Base-by-base conservation (phyloP, 2,888 invertebrate genomes). In the Stenodera caucasica region DNA sequence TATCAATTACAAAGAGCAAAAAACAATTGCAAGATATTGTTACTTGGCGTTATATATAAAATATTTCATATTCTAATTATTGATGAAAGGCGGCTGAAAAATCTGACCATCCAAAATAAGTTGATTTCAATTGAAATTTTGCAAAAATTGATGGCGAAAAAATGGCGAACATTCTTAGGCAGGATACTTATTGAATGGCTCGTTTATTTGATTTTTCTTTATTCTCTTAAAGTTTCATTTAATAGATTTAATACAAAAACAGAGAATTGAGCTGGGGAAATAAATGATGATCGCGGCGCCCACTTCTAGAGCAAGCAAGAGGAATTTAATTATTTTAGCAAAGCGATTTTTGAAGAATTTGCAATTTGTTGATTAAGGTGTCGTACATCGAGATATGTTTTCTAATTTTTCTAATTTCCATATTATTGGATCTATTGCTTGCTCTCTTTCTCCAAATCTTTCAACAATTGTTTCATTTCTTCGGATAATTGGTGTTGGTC, bases 401-500 rank as follows among this genome's bases (percentile, higher is more conserved):
- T 53, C 51, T 33, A n/a, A 30, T 15, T 51, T 54, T 54, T 53
- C 26, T 26, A 5, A 12, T 45, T 21, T 45, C 3, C 21, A 21
- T 21, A 5, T 21, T 21, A 1, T 4, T 45, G 23, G 2, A 56
- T 70, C 79, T 80, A 80, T 71, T 80, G 78, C 71, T 80, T 78
- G 67, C 72, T 76, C 64, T 78, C 77, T 64, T 76, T 74, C 68
- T 81, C 81, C 68, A 81, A 73, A 64, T 80, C 79, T 68, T 77
- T 75, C 2, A 81, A 74, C 12, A 81, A 73, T 56, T 77, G 74
- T 61, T 75, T 79, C 81, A 81, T 81, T 72, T 81, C 81, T 53
- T 79, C 78, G 6, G 81, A 81, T 4, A 81, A 73, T 63, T 79
- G 77, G 53, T 81, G 81, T 64, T 80, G 81, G 60, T 81, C 79